Conservation (phyloP, 2,797 vertebrate genomes). For the Furcifer pardalis region DNA sequence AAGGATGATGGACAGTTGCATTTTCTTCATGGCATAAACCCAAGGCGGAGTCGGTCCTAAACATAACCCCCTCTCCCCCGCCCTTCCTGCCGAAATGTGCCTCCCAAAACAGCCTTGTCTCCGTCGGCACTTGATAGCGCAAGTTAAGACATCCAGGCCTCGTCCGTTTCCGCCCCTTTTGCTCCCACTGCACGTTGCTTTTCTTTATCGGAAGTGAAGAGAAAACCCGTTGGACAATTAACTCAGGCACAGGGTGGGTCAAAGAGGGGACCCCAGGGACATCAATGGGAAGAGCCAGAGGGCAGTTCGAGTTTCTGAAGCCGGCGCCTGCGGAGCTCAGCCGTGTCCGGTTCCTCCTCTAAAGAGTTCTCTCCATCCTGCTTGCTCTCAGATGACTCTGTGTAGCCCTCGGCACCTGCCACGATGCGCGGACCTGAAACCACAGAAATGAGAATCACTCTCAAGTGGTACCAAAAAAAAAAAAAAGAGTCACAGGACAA, state of each 20-base stretch:
- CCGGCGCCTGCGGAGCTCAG: constrained; percentile 87
- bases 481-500: too few species aligned
- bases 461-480: too few species aligned
- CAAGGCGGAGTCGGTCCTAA: background rate
- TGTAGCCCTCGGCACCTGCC: constrained; percentile 67
- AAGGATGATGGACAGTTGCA: rapidly evolving
- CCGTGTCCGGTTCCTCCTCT: constrained; percentile 81
- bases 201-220: background rate
- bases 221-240: constrained; percentile 34
- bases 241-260: constrained; percentile 26
- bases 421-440: constrained; percentile 43
- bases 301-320: constrained; percentile 90
- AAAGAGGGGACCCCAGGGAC: constrained; percentile 19
- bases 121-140: background rate
- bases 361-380: constrained; percentile 64
- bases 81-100: background rate
- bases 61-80: rapidly evolving
- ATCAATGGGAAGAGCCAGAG: constrained; percentile 83
- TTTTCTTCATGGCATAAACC: background rate
- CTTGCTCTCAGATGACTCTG: constrained; percentile 34
- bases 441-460: too few species aligned
- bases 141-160: background rate
- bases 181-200: too few species aligned
- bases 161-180: background rate
- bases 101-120: background rate